A percentile compares a stretch with the other conserved stretches of the same genome.
Evolutionary conservation across 2,797 vertebrate genomes (phyloP).

Genomic region (Jordanella pulchra): DNA sequence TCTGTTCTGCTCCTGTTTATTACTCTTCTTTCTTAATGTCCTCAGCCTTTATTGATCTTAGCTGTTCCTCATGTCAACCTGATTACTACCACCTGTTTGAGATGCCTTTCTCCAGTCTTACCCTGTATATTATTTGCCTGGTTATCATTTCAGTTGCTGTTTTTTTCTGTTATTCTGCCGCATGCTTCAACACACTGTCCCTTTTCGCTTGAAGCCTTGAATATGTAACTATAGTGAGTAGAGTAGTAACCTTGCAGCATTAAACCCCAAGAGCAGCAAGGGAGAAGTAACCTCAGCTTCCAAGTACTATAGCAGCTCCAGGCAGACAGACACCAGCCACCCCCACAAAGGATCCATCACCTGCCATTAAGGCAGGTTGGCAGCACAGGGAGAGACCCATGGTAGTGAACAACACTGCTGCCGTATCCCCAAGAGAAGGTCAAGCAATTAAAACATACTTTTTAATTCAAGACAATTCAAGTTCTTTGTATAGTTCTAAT

Average conservation of each 20-base stretch:
- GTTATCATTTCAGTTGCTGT: too few species aligned
- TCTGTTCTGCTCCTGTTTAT: too few species aligned
- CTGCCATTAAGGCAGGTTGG: background rate
- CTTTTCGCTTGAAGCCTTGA: background rate
- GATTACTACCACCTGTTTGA: too few species aligned
- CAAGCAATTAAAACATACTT: background rate
- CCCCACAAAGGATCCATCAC: background rate
- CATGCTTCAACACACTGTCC: too few species aligned
- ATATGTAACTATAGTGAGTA: background rate
- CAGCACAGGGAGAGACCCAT: background rate
- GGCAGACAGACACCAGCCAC: background rate
- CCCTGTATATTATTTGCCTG: too few species aligned
- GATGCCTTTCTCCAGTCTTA: too few species aligned
- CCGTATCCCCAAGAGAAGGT: background rate
- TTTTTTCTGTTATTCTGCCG: too few species aligned
- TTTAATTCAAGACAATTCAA: background rate
- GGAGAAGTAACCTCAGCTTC: background rate
- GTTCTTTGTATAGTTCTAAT: background rate
- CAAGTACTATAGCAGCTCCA: background rate
- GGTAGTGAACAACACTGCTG: background rate
- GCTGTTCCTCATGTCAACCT: too few species aligned
- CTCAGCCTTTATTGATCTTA: too few species aligned
- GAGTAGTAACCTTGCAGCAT: background rate
- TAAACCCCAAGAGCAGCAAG: conserved; percentile 1
- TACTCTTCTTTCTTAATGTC: too few species aligned